These are phyloP conservation scores for Plodia interpunctella DNA, from an alignment of 1,140 invertebrate genomes.

Conservation along the genomic window DNA sequence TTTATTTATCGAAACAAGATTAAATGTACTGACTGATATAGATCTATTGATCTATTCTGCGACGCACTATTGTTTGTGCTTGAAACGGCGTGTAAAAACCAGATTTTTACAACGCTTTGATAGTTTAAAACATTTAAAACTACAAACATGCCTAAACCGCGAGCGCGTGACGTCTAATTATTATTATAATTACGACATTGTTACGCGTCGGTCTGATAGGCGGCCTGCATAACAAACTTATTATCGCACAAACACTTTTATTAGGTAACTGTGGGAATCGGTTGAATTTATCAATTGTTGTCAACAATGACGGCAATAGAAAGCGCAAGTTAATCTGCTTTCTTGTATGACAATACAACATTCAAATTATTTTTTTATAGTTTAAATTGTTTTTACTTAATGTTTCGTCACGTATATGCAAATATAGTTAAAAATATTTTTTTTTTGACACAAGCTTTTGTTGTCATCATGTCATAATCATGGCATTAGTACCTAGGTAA, in stretches of 20 bases:
- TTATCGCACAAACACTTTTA: conserved; percentile 20
- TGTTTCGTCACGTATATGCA: background rate
- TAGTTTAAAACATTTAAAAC: background rate
- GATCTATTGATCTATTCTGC: too few relatives aligned
- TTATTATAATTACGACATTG: conserved; percentile 19
- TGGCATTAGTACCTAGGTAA: too few relatives aligned
- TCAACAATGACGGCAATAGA: conserved; percentile 25
- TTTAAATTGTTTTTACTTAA: too few relatives aligned
- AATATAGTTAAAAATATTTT: too few relatives aligned
- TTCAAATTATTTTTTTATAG: too few relatives aligned
- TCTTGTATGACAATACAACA: background rate
- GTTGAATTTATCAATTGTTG: conserved; percentile 29
- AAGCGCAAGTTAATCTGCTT: conserved; percentile 30
- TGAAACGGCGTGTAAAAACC: background rate
- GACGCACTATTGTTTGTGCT: too few relatives aligned
- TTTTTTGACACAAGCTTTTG: too few relatives aligned
- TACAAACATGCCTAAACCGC: background rate
- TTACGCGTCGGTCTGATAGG: conserved; percentile 20
- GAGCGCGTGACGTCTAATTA: conserved; percentile 19
- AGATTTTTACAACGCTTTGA: background rate
- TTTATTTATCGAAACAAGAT: too few relatives aligned
- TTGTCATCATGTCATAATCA: too few relatives aligned
- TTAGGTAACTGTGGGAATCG: conserved; percentile 33
- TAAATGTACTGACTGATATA: background rate
- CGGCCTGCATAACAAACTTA: conserved; percentile 13